Base-by-base conservation (phyloP, 2,113 vertebrate genomes). In the Ochotona curzoniae region DNA sequence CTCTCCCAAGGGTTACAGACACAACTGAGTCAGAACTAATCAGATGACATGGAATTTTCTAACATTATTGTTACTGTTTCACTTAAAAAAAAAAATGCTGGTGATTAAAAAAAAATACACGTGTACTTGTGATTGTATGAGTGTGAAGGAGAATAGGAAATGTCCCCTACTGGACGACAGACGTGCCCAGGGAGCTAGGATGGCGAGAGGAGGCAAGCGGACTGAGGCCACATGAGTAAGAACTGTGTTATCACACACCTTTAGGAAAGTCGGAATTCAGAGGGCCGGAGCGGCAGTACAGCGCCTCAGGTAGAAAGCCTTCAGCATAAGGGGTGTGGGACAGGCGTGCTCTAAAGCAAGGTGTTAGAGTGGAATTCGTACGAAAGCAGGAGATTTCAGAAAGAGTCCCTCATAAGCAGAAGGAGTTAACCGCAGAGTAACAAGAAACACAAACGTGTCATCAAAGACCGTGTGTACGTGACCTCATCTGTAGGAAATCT, bases 361-460 rank as follows among this genome's bases (percentile, higher is more conserved):
- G 32, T 88, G 30, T 91, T 80, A 9, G 11, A 74, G 49, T 32
- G 49, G 25, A 76, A 61, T 76, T 86, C 73, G 8, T 71, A 21
- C 60, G 57, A 38, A 74, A 26, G 70, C 23, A 87, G 35, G 73
- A 71, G 63, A 83, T 61, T 93, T 75, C n/a, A 79, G n/a, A 44
- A 90, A 83, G 10, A 44, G 47, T 54, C 70, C 18, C 20, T 61
- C n/a, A 20, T 81, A 54, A 84, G 73, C 4, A 67, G 66, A 81
- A 89, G 30, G 30, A 75, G 47, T 64, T 79, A 61, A 57, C 85
- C 69, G 67, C 17, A 76, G n/a, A 85, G 47, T 85, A 89, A n/a
- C 51, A n/a, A 69, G n/a, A 91, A 78, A 71, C 25, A 61, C 90
- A 74, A 38, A 35, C 25, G 79, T 7, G 26, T 80, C 73, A 66